phyloP scores from a whole-genome alignment of 2,888 invertebrate species.

The Diloba caeruleocephala region DNA sequence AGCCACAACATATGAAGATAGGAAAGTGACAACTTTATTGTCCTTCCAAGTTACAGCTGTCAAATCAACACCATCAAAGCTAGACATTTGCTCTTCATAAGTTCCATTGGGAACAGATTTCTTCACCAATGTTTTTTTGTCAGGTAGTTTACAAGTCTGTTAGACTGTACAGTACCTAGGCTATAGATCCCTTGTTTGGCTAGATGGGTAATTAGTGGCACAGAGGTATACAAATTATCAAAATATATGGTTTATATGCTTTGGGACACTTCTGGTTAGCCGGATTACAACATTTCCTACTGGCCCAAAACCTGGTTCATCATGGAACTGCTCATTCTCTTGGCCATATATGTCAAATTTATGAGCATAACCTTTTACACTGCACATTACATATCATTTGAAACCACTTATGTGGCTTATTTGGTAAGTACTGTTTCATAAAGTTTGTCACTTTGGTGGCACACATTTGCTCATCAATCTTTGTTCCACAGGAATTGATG shows the following conservation, averaged over 20 bases:
- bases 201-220: slow-evolving; percentile 49
- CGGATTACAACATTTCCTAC: slow-evolving; percentile 57
- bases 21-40: slow-evolving; percentile 59
- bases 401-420: slow-evolving; percentile 52
- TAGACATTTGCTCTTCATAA: slow-evolving; percentile 57
- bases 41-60: slow-evolving; percentile 59
- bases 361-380: slow-evolving; percentile 50
- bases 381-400: slow-evolving; percentile 49
- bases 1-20: slow-evolving; percentile 62
- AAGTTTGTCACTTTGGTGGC: slow-evolving; percentile 61
- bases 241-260: slow-evolving; percentile 58
- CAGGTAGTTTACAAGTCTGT: slow-evolving; percentile 56
- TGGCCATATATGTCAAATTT: slow-evolving; percentile 55
- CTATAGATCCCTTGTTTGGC: slow-evolving; percentile 57
- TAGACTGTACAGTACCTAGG: slow-evolving; percentile 48
- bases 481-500: slow-evolving; percentile 56
- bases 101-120: slow-evolving; percentile 55
- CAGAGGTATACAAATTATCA: slow-evolving; percentile 59
- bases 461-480: slow-evolving; percentile 53
- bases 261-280: slow-evolving; percentile 55
- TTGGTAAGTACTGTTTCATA: slow-evolving; percentile 52
- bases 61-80: slow-evolving; percentile 58
- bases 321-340: slow-evolving; percentile 49
- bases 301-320: slow-evolving; percentile 61
- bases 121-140: slow-evolving; percentile 58